Base-by-base conservation (phyloP, 2,888 invertebrate genomes). In the Megalurothrips usitatus region DNA sequence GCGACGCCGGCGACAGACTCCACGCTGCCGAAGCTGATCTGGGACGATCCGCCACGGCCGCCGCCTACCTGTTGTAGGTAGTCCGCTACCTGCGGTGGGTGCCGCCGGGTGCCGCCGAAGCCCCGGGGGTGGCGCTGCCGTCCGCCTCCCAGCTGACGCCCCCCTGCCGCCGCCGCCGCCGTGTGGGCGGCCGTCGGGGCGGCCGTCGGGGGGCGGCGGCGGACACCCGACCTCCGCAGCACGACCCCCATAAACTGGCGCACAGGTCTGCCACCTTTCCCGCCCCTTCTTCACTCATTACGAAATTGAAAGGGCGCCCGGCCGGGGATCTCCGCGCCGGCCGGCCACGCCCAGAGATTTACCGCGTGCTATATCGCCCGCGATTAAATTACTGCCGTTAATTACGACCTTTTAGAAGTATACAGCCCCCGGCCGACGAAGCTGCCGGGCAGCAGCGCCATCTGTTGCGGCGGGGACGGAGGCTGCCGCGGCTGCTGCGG, bases 271-370 rank as follows among this genome's bases (percentile, higher is more conserved):
- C 23, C 68, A 68, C n/a, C 68, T n/a, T 23, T 6, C 52, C 68
- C 68, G 68, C 68, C 68, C 68, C 68, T 68, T 68, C 68, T 68
- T 68, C 68, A 68, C 68, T 68, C 68, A 68, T 68, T 68, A 68
- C 23, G 68, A 23, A 68, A 68, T 68, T 68, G 68, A 23, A 23
- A 68, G 68, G 68, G 68, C 68, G 68, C 68, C 11, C n/a, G 9
- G 68, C 11, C n/a, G 9, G 68, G 68, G 68, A 68, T 68, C 19
- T 58, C 58, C 58, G 6, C 19, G 58, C 58, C 4, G 19, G 52
- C 52, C 52, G 34, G 34, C 34, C 34, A 43, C 34, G 34, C 23
- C 68, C 68, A 23, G 68, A 68, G 68, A 68, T 68, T 68, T 68
- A 68, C 34, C 34, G 34, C 6, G 34, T 43, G 34, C 34, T 6